phyloP scores from a whole-genome alignment of 2,888 invertebrate genomes.

The Macaria liturata region DNA sequence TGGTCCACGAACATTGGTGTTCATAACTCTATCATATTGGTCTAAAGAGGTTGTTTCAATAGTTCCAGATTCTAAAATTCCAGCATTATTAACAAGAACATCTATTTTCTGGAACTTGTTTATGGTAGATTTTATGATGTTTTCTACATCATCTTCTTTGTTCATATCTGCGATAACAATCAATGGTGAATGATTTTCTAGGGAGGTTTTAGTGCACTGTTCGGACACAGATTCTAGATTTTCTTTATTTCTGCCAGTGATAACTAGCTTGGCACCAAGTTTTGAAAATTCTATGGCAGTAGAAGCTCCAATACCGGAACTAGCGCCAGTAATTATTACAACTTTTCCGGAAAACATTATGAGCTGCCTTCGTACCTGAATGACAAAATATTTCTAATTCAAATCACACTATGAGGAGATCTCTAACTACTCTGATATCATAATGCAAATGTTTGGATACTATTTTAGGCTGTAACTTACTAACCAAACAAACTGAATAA shows the following conservation, averaged over 20 bases:
- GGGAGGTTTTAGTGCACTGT: slow-evolving; percentile 76
- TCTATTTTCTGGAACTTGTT: slow-evolving; percentile 87
- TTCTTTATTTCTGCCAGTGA: slow-evolving; percentile 87
- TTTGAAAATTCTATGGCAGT: slow-evolving; percentile 87
- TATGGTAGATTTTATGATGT: slow-evolving; percentile 86
- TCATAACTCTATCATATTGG: slow-evolving; percentile 94
- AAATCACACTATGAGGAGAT: not conserved
- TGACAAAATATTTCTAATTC: slow-evolving; percentile 32
- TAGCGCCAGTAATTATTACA: slow-evolving; percentile 86
- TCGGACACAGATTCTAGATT: slow-evolving; percentile 86
- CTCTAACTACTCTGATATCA: no score
- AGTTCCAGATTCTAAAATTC: slow-evolving; percentile 89
- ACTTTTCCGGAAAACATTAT: slow-evolving; percentile 82
- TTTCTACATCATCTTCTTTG: slow-evolving; percentile 86
- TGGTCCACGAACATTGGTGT: slow-evolving; percentile 91
- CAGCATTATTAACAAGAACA: slow-evolving; percentile 94
- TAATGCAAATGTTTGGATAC: no score
- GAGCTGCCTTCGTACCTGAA: slow-evolving; percentile 37
- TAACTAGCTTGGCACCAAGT: slow-evolving; percentile 84
- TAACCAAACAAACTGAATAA: no score
- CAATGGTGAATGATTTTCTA: slow-evolving; percentile 70
- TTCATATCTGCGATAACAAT: slow-evolving; percentile 86
- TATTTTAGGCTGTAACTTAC: no score
- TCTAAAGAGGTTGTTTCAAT: slow-evolving; percentile 92
- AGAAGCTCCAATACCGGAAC: slow-evolving; percentile 89